Evolutionary conservation across 2,113 vertebrate species (phyloP).

Genomic region (Isurus oxyrinchus): DNA sequence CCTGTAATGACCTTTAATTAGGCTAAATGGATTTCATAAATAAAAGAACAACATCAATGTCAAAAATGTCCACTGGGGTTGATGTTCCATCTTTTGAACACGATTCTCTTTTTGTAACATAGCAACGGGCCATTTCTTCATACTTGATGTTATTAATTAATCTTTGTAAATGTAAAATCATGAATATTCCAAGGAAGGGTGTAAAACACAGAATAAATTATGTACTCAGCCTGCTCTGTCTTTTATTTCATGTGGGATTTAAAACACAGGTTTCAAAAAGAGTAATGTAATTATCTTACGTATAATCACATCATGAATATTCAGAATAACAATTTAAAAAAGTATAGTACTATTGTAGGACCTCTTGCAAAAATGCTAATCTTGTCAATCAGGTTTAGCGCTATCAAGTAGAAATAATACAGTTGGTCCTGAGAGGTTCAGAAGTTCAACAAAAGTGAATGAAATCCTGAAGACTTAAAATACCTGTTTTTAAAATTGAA

Average conservation of each 20-base stretch:
- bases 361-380: background rate
- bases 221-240: slow-evolving; percentile 1
- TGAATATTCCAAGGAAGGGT: slow-evolving; percentile 31
- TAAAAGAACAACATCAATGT: slow-evolving; percentile 35
- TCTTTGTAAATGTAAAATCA: slow-evolving; percentile 36
- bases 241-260: slow-evolving; percentile 32
- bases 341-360: slow-evolving; percentile 5
- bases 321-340: background rate
- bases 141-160: slow-evolving; percentile 36
- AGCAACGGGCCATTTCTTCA: slow-evolving; percentile 24
- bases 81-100: slow-evolving; percentile 30
- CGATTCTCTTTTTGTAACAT: slow-evolving; percentile 31
- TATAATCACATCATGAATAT: slow-evolving; percentile 26
- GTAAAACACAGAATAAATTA: slow-evolving; percentile 35
- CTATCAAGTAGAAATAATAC: slow-evolving; percentile 3
- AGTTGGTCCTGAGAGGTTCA: slow-evolving; percentile 25
- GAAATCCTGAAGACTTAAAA: background rate
- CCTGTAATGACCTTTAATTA: slow-evolving; percentile 37
- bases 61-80: slow-evolving; percentile 23
- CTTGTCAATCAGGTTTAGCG: slow-evolving; percentile 28
- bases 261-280: slow-evolving; percentile 35
- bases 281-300: slow-evolving; percentile 31
- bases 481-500: background rate
- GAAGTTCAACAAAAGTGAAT: slow-evolving; percentile 13
- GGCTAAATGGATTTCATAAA: slow-evolving; percentile 36